Conservation (phyloP, 2,797 vertebrate genomes). For the Prionace glauca region DNA sequence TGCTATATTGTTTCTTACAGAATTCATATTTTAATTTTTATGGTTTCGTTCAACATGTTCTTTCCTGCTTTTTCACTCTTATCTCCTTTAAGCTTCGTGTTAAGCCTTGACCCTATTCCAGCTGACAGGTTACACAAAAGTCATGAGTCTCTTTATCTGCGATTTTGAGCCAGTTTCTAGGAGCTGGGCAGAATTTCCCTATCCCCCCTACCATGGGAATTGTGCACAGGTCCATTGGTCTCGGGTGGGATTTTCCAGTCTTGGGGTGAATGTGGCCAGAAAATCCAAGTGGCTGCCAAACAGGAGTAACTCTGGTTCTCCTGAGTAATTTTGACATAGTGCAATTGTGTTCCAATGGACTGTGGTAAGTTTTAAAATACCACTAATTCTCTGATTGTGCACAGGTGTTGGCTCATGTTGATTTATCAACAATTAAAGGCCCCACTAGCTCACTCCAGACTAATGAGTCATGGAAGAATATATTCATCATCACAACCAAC, state of each 20-base stretch:
- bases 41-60: not conserved
- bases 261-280: too few species aligned
- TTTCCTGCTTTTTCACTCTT: not conserved
- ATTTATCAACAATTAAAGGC: not conserved
- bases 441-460: not conserved
- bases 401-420: not conserved
- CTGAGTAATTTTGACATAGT: not conserved
- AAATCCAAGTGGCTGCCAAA: not conserved
- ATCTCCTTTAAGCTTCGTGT: not conserved
- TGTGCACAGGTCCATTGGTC: too few species aligned
- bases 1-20: too few species aligned
- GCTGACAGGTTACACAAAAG: not conserved
- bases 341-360: not conserved
- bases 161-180: not conserved
- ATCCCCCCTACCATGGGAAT: too few species aligned
- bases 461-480: not conserved
- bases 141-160: not conserved
- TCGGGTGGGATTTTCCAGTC: too few species aligned
- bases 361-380: not conserved
- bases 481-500: constrained; percentile 7
- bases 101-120: not conserved
- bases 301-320: not conserved
- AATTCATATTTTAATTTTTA: not conserved
- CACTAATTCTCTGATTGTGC: not conserved
- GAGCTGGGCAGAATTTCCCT: not conserved